These are phyloP conservation scores for Hermodice carunculata DNA, from an alignment of 2,888 invertebrate genomes.

Conservation along the genomic window DNA sequence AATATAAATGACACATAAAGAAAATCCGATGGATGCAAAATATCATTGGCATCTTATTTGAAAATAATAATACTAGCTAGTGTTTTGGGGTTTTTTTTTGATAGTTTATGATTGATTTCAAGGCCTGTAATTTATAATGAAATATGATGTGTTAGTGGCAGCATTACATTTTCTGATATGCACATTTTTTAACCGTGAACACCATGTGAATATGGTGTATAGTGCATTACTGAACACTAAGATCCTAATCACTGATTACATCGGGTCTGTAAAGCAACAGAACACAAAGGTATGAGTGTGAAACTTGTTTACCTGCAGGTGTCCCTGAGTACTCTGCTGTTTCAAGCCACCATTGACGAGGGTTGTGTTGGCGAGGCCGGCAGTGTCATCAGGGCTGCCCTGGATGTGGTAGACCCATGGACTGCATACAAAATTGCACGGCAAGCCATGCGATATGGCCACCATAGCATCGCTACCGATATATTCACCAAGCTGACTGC, in stretches of 20 bases:
- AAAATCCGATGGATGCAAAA: too few relatives aligned
- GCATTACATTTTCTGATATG: too few relatives aligned
- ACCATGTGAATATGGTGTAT: too few relatives aligned
- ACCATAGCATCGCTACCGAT: conserved; percentile 79
- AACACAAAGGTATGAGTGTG: conserved; percentile 13
- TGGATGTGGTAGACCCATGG: conserved; percentile 79
- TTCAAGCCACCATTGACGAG: conserved; percentile 75
- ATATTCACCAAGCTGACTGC: conserved; percentile 77
- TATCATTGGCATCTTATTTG: too few relatives aligned
- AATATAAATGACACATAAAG: too few relatives aligned
- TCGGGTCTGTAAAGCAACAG: background rate
- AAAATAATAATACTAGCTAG: too few relatives aligned
- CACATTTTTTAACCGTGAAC: background rate
- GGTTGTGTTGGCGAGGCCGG: conserved; percentile 5
- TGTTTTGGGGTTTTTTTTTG: too few relatives aligned
- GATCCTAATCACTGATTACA: too few relatives aligned
- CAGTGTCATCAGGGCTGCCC: conserved; percentile 1
- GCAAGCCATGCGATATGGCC: conserved; percentile 86
- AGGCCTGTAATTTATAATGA: too few relatives aligned
- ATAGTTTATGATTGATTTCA: too few relatives aligned
- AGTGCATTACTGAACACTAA: too few relatives aligned
- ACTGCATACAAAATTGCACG: conserved; percentile 83
- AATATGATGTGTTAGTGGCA: too few relatives aligned
- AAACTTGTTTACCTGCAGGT: conserved; percentile 72
- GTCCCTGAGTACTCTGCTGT: conserved; percentile 85